These are phyloP conservation scores for Eledona agricola DNA, from an alignment of 2,888 invertebrate species.

Conservation along the genomic window DNA sequence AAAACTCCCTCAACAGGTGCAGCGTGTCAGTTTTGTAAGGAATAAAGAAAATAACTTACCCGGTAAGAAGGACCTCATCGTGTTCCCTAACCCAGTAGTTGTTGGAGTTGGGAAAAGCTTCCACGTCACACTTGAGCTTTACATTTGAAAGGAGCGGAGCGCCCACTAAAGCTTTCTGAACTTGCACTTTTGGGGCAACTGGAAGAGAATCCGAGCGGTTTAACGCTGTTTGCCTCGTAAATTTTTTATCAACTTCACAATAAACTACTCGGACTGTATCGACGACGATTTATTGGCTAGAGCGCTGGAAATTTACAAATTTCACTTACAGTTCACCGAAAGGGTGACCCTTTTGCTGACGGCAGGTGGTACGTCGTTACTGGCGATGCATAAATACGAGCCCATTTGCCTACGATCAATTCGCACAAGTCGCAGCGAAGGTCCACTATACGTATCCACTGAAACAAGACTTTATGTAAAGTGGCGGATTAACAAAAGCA, in stretches of 20 bases:
- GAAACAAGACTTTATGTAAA: conserved; percentile 45
- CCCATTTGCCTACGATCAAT: conserved; percentile 71
- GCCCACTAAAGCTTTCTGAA: conserved; percentile 70
- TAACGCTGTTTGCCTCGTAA: no score
- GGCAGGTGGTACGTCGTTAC: conserved; percentile 70
- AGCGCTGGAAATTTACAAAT: no score
- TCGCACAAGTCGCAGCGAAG: conserved; percentile 65
- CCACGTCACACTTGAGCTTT: conserved; percentile 70
- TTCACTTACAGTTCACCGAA: conserved; percentile 78
- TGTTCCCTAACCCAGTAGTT: conserved; percentile 72
- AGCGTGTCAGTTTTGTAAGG: conserved; percentile 9
- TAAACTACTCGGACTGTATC: background rate
- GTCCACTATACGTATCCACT: conserved; percentile 66
- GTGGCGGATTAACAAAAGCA: conserved; percentile 13
- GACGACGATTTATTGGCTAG: no score
- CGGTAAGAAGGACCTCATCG: conserved; percentile 64
- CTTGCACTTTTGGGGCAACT: conserved; percentile 73
- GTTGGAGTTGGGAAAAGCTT: conserved; percentile 72
- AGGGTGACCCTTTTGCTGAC: conserved; percentile 77
- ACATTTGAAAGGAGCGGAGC: conserved; percentile 69
- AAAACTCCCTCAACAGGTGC: conserved; percentile 20
- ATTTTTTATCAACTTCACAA: background rate
- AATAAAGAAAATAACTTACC: conserved; percentile 53
- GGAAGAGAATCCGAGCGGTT: no score
- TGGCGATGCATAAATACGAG: conserved; percentile 70